phyloP scores from a whole-genome alignment of 2,888 invertebrate genomes.

The Tribolium freemani region DNA sequence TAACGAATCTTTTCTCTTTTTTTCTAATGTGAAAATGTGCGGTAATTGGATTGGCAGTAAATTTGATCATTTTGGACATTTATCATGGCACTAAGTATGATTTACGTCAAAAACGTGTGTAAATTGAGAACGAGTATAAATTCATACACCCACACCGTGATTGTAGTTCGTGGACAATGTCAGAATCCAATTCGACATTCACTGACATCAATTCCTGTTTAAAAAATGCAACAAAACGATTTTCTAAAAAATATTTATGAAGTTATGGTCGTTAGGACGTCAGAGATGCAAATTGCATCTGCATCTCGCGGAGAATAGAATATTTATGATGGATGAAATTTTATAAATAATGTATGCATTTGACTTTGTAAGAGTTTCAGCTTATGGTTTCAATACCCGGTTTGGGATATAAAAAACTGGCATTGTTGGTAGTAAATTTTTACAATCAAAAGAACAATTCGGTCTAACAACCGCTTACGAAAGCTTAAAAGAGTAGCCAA shows the following conservation, averaged over 20 bases:
- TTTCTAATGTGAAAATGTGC: neutral
- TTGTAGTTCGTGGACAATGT: constrained; percentile 10
- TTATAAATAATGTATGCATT: neutral
- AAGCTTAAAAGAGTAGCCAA: no score
- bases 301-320: neutral
- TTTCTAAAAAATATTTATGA: neutral
- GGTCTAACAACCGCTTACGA: no score
- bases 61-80: neutral
- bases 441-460: no score
- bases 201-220: constrained; percentile 27
- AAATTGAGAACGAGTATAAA: constrained; percentile 21
- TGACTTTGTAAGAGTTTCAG: no score
- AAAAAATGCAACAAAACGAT: neutral
- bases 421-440: no score
- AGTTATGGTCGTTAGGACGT: neutral
- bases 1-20: neutral
- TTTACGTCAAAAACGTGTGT: constrained; percentile 1
- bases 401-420: no score
- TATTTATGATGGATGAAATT: neutral
- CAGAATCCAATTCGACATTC: constrained; percentile 17
- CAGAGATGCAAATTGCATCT: neutral
- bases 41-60: neutral
- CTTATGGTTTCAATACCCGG: no score
- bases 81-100: neutral
- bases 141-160: constrained; percentile 28